A percentile compares a stretch with the other conserved stretches of the same genome.
Evolutionary conservation across 2,113 vertebrate genomes (phyloP).

Genomic region (Suncus etruscus): DNA sequence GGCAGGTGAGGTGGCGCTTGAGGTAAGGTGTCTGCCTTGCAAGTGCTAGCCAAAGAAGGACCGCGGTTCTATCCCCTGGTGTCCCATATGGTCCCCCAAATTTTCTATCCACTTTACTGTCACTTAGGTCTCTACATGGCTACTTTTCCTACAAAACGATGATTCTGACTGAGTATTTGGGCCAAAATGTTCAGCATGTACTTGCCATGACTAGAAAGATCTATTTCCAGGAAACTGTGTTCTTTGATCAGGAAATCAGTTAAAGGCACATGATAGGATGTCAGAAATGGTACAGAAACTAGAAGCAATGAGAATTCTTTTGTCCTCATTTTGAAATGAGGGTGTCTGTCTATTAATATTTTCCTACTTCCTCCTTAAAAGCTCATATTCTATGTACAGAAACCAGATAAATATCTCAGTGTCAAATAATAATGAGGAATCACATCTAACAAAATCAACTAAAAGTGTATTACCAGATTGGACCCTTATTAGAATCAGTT

Average conservation of each 20-base stretch:
- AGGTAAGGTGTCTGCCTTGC: too few species aligned
- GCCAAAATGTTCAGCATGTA: not conserved
- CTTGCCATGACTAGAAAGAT: not conserved
- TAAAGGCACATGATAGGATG: not conserved
- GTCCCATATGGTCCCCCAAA: too few species aligned
- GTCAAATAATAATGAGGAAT: too few species aligned
- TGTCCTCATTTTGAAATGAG: not conserved
- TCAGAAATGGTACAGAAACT: not conserved
- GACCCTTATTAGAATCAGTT: not conserved
- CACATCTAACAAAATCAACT: too few species aligned
- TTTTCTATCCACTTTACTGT: too few species aligned
- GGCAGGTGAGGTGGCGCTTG: too few species aligned
- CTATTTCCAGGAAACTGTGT: not conserved
- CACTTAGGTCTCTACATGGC: not conserved
- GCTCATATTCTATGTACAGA: not conserved
- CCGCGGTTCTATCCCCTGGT: too few species aligned
- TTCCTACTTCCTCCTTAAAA: not conserved
- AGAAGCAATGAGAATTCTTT: not conserved
- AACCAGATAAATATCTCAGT: not conserved
- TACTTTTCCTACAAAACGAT: not conserved
- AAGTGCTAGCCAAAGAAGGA: too few species aligned
- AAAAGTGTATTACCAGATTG: not conserved
- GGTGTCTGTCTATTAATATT: not conserved
- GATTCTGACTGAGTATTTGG: not conserved
- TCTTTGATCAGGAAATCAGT: not conserved